Percentiles rank a stretch among this genome's conserved stretches.
These are phyloP conservation scores for Lanistes nyassanus DNA, from an alignment of 1,140 invertebrate genomes.

Conservation along the genomic window DNA sequence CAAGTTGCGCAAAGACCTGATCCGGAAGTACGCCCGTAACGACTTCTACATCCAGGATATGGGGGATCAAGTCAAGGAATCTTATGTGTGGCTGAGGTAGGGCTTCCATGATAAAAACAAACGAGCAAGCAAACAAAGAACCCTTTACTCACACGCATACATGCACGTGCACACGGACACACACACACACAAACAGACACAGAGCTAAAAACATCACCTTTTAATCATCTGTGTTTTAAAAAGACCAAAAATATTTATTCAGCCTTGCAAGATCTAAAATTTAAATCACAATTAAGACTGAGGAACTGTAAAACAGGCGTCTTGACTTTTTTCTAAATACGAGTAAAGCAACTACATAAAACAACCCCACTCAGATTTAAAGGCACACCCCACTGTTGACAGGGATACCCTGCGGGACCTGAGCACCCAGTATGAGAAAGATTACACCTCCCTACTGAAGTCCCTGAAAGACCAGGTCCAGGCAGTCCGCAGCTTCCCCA, in stretches of 20 bases:
- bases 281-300: neutral
- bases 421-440: neutral
- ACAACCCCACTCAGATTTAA: neutral
- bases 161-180: no score
- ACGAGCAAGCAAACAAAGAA: no score
- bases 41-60: conserved; percentile 46
- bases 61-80: conserved; percentile 22
- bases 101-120: no score
- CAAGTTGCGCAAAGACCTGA: conserved; percentile 27
- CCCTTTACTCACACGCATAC: no score
- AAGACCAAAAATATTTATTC: neutral
- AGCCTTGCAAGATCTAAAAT: neutral
- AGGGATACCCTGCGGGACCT: neutral
- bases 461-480: neutral
- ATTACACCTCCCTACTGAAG: neutral
- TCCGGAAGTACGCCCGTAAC: conserved; percentile 45
- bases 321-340: neutral
- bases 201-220: no score
- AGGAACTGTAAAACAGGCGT: neutral
- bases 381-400: no score
- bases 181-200: no score
- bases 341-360: neutral
- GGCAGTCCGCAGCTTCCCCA: neutral
- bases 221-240: no score
- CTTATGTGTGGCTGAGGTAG: neutral